Conservation (phyloP, 2,888 invertebrate genomes). For the Gisinianus flammeolus region DNA sequence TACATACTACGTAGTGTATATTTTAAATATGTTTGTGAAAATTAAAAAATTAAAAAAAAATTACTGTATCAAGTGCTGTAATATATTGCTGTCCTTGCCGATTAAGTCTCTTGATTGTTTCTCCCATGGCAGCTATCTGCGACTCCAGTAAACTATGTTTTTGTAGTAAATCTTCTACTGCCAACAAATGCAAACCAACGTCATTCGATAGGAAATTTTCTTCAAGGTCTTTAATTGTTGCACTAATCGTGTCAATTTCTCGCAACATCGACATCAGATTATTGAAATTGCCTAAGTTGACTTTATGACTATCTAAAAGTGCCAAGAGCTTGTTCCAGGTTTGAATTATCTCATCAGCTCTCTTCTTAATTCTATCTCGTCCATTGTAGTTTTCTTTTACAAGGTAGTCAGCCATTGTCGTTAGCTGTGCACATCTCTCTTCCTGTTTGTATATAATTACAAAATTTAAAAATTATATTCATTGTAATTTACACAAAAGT, state of each 20-base stretch:
- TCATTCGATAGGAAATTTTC: constrained; percentile 79
- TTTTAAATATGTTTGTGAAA: no score
- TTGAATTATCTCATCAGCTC: constrained; percentile 78
- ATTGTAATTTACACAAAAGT: background rate
- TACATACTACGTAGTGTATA: no score
- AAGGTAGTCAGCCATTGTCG: constrained; percentile 90
- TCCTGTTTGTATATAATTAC: constrained; percentile 65
- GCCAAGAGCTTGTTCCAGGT: constrained; percentile 87
- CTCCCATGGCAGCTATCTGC: constrained; percentile 86
- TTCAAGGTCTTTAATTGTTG: constrained; percentile 80
- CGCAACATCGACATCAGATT: constrained; percentile 85
- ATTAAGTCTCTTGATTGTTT: constrained; percentile 79
- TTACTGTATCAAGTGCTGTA: no score
- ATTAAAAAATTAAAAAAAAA: no score
- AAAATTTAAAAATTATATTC: constrained; percentile 10
- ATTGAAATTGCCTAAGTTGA: constrained; percentile 77
- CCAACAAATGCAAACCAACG: constrained; percentile 90
- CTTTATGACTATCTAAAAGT: constrained; percentile 81
- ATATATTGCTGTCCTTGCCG: constrained; percentile 70
- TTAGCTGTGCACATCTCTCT: constrained; percentile 91
- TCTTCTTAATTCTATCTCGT: constrained; percentile 74
- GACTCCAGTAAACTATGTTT: constrained; percentile 92
- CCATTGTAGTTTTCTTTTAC: constrained; percentile 91
- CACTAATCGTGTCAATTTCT: constrained; percentile 87
- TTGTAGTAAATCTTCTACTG: constrained; percentile 92